Conservation (phyloP, 2,797 vertebrate genomes). For the Takifugu ocellatus region DNA sequence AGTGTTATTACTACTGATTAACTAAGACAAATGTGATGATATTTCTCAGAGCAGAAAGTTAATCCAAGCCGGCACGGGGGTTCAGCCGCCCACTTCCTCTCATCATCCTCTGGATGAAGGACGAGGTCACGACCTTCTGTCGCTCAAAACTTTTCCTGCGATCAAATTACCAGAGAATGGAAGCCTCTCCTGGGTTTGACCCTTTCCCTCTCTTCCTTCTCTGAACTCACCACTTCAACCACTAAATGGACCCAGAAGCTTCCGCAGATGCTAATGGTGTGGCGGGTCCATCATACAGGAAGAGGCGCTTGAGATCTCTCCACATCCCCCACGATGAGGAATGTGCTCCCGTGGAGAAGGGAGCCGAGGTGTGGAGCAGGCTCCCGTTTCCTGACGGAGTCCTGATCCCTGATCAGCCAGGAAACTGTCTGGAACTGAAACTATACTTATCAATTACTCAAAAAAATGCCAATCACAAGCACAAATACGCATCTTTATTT, state of each 20-base stretch:
- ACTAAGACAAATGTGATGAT: no score
- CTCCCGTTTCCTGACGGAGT: conserved; percentile 71
- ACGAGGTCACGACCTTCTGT: conserved; percentile 28
- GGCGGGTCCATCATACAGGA: conserved; percentile 56
- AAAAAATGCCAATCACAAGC: conserved; percentile 26
- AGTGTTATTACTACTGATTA: no score
- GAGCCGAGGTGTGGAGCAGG: conserved; percentile 55
- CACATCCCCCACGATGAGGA: conserved; percentile 62
- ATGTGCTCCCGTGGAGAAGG: conserved; percentile 73
- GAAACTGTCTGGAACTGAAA: conserved; percentile 42
- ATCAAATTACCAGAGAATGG: conserved; percentile 28
- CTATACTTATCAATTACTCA: conserved; percentile 10
- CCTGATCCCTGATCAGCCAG: conserved; percentile 69
- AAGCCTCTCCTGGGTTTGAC: conserved; percentile 28
- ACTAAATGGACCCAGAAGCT: conserved; percentile 58
- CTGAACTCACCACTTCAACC: conserved; percentile 27
- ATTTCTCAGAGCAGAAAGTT: no score
- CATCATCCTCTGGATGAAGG: neutral
- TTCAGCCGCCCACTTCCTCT: no score
- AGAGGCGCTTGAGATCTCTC: conserved; percentile 53
- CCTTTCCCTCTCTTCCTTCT: conserved; percentile 13
- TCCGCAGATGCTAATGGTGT: conserved; percentile 11
- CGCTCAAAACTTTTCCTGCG: conserved; percentile 22
- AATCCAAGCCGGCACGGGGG: no score
- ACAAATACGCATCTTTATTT: conserved; percentile 63